phyloP scores from a whole-genome alignment of 1,140 invertebrate species.

The Hormaphis cornu region DNA sequence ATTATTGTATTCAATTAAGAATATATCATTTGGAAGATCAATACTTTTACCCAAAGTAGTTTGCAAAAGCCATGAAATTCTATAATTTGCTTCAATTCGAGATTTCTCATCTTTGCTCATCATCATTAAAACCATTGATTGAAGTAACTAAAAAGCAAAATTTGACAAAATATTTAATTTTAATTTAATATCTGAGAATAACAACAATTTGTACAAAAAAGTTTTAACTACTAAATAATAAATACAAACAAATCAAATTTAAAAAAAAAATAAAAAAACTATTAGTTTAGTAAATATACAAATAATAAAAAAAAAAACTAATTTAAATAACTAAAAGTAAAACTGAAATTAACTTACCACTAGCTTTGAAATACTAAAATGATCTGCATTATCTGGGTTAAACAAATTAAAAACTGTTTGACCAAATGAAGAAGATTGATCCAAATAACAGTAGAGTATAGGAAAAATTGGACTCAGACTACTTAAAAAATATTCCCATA shows the following conservation, averaged over 20 bases:
- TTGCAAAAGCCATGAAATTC: slow-evolving; percentile 18
- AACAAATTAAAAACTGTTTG: slow-evolving; percentile 14
- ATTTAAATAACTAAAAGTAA: background rate
- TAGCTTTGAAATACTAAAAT: background rate
- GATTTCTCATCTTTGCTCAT: background rate
- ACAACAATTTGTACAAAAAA: too few relatives aligned
- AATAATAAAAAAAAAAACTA: background rate
- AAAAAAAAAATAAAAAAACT: too few relatives aligned
- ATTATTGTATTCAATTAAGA: background rate
- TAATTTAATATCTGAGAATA: too few relatives aligned
- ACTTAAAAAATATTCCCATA: slow-evolving; percentile 6
- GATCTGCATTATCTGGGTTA: slow-evolving; percentile 8
- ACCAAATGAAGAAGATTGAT: background rate
- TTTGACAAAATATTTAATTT: too few relatives aligned
- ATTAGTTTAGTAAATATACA: too few relatives aligned
- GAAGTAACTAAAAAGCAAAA: slow-evolving; percentile 18
- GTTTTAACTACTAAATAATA: too few relatives aligned
- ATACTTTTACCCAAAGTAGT: slow-evolving; percentile 1
- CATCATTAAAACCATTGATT: slow-evolving; percentile 4
- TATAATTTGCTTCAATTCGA: slow-evolving; percentile 15
- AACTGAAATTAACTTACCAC: background rate
- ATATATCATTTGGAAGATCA: background rate
- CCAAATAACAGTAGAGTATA: background rate
- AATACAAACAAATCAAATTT: too few relatives aligned
- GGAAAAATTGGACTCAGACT: background rate